Percentiles rank a stretch among this genome's conserved stretches.
Conservation (phyloP, 2,888 invertebrate genomes). For the Eupithecia subfuscata region DNA sequence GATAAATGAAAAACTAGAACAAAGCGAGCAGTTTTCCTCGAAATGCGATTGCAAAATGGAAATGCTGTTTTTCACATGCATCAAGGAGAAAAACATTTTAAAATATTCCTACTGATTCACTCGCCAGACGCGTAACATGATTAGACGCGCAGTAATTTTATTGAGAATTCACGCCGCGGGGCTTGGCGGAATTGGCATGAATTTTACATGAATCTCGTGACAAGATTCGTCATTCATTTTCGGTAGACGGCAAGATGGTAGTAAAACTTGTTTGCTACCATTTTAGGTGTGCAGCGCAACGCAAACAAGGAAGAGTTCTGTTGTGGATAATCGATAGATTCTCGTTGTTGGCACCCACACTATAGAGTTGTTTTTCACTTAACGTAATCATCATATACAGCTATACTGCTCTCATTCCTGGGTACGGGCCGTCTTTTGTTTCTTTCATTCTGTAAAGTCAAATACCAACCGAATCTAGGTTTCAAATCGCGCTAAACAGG, state of each 20-base stretch:
- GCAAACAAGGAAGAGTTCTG: slow-evolving; percentile 29
- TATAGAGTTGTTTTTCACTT: background rate
- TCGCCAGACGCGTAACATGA: slow-evolving; percentile 67
- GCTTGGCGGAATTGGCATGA: slow-evolving; percentile 66
- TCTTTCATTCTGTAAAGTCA: background rate
- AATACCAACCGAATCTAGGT: background rate
- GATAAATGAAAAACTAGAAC: background rate
- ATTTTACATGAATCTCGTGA: slow-evolving; percentile 78
- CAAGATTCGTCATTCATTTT: slow-evolving; percentile 71
- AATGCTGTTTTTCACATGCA: slow-evolving; percentile 5
- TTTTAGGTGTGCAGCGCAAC: slow-evolving; percentile 30
- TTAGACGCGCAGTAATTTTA: slow-evolving; percentile 77
- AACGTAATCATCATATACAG: background rate
- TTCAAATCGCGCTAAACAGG: background rate
- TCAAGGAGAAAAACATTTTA: slow-evolving; percentile 16
- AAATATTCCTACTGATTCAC: slow-evolving; percentile 50
- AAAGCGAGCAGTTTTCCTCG: background rate
- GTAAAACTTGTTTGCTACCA: slow-evolving; percentile 42
- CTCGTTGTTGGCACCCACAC: background rate
- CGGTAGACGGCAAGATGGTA: slow-evolving; percentile 50
- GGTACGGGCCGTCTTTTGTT: background rate
- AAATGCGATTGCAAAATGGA: background rate
- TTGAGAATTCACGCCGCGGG: slow-evolving; percentile 63
- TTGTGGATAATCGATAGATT: slow-evolving; percentile 17
- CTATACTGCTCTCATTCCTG: background rate